phyloP scores from a whole-genome alignment of 2,888 invertebrate genomes.

The Adelognathus sp. region DNA sequence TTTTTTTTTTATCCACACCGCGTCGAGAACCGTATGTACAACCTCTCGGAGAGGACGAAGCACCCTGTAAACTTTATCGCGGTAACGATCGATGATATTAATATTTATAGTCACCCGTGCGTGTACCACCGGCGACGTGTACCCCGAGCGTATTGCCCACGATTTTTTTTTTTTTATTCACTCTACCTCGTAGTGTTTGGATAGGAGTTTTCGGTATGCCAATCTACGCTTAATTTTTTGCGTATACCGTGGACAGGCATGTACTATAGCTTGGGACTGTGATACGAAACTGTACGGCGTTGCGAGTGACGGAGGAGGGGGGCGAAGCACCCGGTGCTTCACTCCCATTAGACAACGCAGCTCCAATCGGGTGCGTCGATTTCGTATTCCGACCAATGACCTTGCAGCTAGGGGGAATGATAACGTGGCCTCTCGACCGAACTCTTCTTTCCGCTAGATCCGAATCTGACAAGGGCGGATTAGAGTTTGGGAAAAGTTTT shows the following conservation, averaged over 20 bases:
- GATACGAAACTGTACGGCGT: conserved; percentile 31
- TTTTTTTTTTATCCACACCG: background rate
- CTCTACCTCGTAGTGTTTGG: background rate
- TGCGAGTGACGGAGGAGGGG: conserved; percentile 37
- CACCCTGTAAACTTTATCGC: conserved; percentile 24
- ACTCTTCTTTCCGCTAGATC: conserved; percentile 12
- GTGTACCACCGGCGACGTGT: conserved; percentile 1
- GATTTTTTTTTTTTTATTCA: background rate
- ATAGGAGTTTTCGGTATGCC: background rate
- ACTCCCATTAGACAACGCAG: background rate
- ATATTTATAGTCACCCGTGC: conserved; percentile 12
- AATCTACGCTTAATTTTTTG: conserved; percentile 52
- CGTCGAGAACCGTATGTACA: background rate
- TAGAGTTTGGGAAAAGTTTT: too few relatives aligned
- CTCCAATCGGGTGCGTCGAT: background rate
- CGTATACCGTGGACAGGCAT: conserved; percentile 12
- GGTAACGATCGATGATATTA: conserved; percentile 20
- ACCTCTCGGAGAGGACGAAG: background rate
- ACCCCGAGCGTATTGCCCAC: background rate
- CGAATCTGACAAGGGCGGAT: too few relatives aligned
- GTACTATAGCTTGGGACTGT: background rate
- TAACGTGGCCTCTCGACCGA: conserved; percentile 48
- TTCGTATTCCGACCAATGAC: conserved; percentile 22
- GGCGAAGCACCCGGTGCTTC: background rate
- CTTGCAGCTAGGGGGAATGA: background rate